These are phyloP conservation scores for Danio rerio DNA, from an alignment of 2,113 vertebrate species.

Conservation along the genomic window GRCz12tu NC_133200.1:20620501-20621000, in stretches of 20 bases:
- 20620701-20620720: conserved; percentile 7
- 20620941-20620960: conserved; percentile 33
- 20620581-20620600: conserved; percentile 7
- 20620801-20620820: neutral
- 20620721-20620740: conserved; percentile 20
- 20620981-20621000: conserved; percentile 25
- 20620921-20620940: conserved; percentile 37
- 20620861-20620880: conserved; percentile 1
- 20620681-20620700: conserved; percentile 32
- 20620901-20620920: conserved; percentile 37
- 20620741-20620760: conserved; percentile 32
- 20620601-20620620: neutral
- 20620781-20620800: conserved; percentile 12
- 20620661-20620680: conserved; percentile 13
- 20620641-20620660: neutral
- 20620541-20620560: conserved; percentile 14
- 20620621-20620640: neutral
- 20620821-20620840: conserved; percentile 24
- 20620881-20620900: conserved; percentile 41
- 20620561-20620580: neutral
- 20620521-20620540: neutral
- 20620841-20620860: conserved; percentile 24
- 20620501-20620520: neutral
- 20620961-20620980: conserved; percentile 35
- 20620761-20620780: conserved; percentile 21